phyloP scores from a whole-genome alignment of 2,888 invertebrate genomes.

The Campoletis raptor region DNA sequence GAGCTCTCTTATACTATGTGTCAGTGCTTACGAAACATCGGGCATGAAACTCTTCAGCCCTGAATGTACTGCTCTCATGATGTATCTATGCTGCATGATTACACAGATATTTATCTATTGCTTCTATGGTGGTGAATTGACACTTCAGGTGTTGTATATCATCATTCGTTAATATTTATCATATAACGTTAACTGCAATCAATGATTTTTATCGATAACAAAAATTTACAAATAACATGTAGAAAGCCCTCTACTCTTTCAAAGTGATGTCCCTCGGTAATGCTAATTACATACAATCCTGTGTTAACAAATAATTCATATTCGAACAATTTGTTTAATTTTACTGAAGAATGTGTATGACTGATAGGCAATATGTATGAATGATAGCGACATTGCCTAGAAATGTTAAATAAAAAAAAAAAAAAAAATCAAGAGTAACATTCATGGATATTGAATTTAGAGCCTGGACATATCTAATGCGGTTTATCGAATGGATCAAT shows the following conservation, averaged over 20 bases:
- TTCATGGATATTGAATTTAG: slow-evolving; percentile 32
- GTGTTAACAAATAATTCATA: too few relatives aligned
- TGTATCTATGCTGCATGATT: slow-evolving; percentile 71
- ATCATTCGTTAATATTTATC: slow-evolving; percentile 56
- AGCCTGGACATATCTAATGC: slow-evolving; percentile 47
- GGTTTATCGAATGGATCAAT: slow-evolving; percentile 57
- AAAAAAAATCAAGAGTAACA: background rate
- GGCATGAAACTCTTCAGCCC: slow-evolving; percentile 67
- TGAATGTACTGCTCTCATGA: slow-evolving; percentile 60
- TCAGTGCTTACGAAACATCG: slow-evolving; percentile 71
- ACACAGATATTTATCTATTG: slow-evolving; percentile 72
- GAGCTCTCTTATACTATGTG: slow-evolving; percentile 72
- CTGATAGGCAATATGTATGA: too few relatives aligned
- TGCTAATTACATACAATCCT: too few relatives aligned
- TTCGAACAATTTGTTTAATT: too few relatives aligned
- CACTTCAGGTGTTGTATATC: slow-evolving; percentile 63
- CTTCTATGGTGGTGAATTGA: slow-evolving; percentile 62
- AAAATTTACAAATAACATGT: background rate
- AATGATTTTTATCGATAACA: background rate
- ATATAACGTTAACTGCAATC: background rate
- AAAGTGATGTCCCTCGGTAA: too few relatives aligned
- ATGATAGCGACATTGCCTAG: too few relatives aligned
- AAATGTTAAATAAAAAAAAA: too few relatives aligned
- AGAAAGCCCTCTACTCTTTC: too few relatives aligned
- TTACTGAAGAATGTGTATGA: too few relatives aligned